These are phyloP conservation scores for Hepsetus odoe DNA, from an alignment of 2,113 vertebrate genomes.

Conservation along the genomic window DNA sequence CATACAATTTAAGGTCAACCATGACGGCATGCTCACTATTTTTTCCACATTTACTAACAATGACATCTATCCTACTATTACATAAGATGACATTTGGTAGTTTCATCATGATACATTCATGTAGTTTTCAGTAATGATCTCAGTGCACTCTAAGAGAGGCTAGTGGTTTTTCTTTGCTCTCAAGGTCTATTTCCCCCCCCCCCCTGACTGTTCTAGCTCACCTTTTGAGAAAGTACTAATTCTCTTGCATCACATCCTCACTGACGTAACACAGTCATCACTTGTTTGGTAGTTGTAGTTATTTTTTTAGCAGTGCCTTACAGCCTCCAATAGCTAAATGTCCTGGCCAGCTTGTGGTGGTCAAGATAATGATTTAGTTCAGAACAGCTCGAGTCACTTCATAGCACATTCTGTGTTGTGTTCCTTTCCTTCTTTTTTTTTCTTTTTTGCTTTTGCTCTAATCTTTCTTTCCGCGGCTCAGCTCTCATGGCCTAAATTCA, in stretches of 20 bases:
- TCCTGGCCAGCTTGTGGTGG: background rate
- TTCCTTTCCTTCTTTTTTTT: conserved; percentile 5
- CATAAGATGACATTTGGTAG: background rate
- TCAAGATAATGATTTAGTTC: conserved; percentile 3
- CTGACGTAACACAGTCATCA: background rate
- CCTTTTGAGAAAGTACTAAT: background rate
- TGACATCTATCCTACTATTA: background rate
- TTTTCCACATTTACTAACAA: background rate
- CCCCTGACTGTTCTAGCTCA: background rate
- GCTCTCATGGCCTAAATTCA: conserved; percentile 45
- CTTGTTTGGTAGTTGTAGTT: background rate
- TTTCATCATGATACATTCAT: background rate
- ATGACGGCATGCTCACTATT: background rate
- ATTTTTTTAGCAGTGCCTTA: background rate
- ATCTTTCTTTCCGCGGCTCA: conserved; percentile 20
- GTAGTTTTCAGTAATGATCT: background rate
- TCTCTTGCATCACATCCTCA: background rate
- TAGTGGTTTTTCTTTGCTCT: background rate
- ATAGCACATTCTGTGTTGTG: background rate
- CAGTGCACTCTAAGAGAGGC: background rate
- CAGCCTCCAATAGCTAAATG: background rate
- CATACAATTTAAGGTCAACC: background rate
- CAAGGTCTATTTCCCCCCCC: background rate
- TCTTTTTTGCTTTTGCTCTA: conserved; percentile 4
- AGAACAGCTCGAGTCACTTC: background rate